Conservation (phyloP, 2,113 vertebrate genomes). For the Prochilodus magdalenae region DNA sequence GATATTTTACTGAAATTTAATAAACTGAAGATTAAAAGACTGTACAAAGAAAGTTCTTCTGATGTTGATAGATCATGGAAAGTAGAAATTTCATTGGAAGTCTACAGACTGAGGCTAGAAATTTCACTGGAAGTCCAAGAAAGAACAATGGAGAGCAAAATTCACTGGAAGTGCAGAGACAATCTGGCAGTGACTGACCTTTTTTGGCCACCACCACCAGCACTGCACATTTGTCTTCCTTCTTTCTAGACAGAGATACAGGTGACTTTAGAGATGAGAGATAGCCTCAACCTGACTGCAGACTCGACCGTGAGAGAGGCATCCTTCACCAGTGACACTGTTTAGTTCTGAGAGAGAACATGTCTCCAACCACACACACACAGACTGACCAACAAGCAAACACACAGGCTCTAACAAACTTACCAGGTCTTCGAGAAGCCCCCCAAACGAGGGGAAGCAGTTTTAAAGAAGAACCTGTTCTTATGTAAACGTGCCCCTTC, state of each 20-base stretch:
- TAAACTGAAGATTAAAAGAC: too few species aligned
- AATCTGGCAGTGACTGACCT: not conserved
- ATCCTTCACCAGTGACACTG: not conserved
- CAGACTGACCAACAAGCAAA: not conserved
- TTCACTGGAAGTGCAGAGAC: not conserved
- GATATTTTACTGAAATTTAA: too few species aligned
- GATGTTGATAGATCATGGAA: too few species aligned
- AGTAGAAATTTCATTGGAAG: not conserved
- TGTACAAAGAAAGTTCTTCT: too few species aligned
- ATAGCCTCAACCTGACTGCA: not conserved
- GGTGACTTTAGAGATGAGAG: not conserved
- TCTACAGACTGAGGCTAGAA: not conserved
- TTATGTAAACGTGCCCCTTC: not conserved
- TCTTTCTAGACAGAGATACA: not conserved
- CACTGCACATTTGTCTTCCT: not conserved
- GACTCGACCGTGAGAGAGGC: not conserved
- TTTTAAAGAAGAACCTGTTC: not conserved
- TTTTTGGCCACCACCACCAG: not conserved
- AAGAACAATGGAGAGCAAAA: not conserved
- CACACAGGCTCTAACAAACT: not conserved
- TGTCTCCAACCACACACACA: not conserved
- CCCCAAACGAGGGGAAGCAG: not conserved
- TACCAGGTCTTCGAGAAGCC: not conserved
- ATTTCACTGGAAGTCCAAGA: not conserved
- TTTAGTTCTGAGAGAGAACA: not conserved